Conservation (phyloP, 2,888 invertebrate species). For the Cryptocephalus primarius region DNA sequence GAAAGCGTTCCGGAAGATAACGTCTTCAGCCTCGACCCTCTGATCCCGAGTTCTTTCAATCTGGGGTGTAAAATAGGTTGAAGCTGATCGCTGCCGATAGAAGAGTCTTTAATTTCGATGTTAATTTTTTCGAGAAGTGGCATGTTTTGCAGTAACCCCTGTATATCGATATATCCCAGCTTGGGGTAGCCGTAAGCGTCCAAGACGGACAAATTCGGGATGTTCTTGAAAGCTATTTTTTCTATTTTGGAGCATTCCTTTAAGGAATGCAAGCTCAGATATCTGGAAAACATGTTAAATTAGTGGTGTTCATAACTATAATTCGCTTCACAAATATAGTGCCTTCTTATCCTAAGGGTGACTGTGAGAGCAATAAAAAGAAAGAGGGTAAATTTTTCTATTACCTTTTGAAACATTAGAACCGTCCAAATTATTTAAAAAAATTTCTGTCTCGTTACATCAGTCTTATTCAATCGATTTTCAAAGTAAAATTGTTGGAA, state of each 20-base stretch:
- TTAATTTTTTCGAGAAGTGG: slow-evolving; percentile 65
- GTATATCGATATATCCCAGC: slow-evolving; percentile 75
- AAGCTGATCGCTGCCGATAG: slow-evolving; percentile 70
- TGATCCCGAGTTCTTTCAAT: slow-evolving; percentile 59
- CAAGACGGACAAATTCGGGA: slow-evolving; percentile 59
- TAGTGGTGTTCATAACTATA: background rate
- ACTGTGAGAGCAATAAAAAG: too few species aligned
- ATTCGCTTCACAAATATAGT: too few species aligned
- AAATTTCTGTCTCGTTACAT: too few species aligned
- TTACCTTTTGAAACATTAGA: too few species aligned
- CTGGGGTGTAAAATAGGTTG: slow-evolving; percentile 70
- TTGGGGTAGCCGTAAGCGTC: slow-evolving; percentile 67
- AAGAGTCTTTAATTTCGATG: slow-evolving; percentile 77
- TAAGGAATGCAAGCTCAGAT: slow-evolving; percentile 56
- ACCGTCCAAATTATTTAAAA: too few species aligned
- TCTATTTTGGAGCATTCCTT: slow-evolving; percentile 66
- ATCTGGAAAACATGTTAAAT: slow-evolving; percentile 40
- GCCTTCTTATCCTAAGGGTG: too few species aligned
- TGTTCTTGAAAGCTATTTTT: slow-evolving; percentile 63
- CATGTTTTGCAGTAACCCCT: slow-evolving; percentile 67
- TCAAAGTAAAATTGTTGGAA: too few species aligned
- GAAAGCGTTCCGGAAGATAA: slow-evolving; percentile 76
- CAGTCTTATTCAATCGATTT: too few species aligned
- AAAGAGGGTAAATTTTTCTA: too few species aligned
- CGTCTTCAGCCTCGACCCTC: slow-evolving; percentile 62